Conservation (phyloP, 2,888 invertebrate species). For the Xestia sexstrigata region DNA sequence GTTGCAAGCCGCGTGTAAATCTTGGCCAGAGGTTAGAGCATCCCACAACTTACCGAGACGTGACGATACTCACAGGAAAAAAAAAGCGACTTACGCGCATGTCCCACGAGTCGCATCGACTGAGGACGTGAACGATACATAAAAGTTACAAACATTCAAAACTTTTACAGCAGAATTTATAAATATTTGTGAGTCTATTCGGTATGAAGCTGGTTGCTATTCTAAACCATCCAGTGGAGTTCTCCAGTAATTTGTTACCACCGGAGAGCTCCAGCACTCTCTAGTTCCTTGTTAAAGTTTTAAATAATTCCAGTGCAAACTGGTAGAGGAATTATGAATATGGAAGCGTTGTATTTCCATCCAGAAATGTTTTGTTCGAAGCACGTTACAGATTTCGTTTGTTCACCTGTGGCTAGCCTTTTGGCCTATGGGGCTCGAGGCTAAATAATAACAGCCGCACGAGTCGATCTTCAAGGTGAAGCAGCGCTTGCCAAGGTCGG, state of each 20-base stretch:
- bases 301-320: conserved; percentile 40
- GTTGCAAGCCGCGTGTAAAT: not conserved
- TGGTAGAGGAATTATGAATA: conserved; percentile 33
- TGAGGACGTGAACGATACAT: not conserved
- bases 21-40: not conserved
- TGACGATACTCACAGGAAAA: not conserved
- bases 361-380: not conserved
- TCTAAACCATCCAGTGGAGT: conserved; percentile 7
- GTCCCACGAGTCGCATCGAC: not conserved
- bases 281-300: conserved; percentile 37
- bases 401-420: not conserved
- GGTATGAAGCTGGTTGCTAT: conserved; percentile 4
- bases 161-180: conserved; percentile 24
- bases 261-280: not conserved
- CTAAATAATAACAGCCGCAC: not conserved
- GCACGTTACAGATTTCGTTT: not conserved
- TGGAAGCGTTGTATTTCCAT: conserved; percentile 31
- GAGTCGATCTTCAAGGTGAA: not conserved
- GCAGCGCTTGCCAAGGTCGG: no score
- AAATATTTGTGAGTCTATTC: conserved; percentile 35
- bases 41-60: accelerated
- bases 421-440: no score
- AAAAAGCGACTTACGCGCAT: not conserved
- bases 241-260: not conserved
- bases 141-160: conserved; percentile 11